Conservation (phyloP, 2,888 invertebrate genomes). For the Meloe dianella region DNA sequence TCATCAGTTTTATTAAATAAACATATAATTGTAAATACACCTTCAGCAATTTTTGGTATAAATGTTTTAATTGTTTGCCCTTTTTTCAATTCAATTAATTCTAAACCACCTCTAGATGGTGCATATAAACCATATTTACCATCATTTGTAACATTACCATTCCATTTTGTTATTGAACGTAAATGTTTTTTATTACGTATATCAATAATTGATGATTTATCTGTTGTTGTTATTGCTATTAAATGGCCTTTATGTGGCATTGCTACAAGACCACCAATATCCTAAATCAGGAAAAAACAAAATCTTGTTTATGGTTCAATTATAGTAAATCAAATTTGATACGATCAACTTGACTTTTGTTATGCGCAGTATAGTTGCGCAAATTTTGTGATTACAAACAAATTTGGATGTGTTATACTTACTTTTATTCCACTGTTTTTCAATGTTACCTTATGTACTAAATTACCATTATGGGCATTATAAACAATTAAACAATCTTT, state of each 20-base stretch:
- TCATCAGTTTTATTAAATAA: conserved; percentile 93
- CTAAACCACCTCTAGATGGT: conserved; percentile 81
- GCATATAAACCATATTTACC: conserved; percentile 7
- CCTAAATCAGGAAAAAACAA: too few species aligned
- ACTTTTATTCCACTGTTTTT: conserved; percentile 66
- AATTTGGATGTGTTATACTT: conserved; percentile 28
- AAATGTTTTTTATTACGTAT: conserved; percentile 86
- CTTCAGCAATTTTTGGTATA: conserved; percentile 94
- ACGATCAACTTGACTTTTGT: too few species aligned
- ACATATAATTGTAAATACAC: conserved; percentile 94
- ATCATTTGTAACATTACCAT: conserved; percentile 78
- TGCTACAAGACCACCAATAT: conserved; percentile 76
- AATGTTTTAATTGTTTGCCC: conserved; percentile 88
- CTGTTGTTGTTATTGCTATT: conserved; percentile 87
- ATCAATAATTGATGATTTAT: conserved; percentile 90
- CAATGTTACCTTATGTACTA: conserved; percentile 61
- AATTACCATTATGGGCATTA: conserved; percentile 79
- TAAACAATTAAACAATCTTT: conserved; percentile 84
- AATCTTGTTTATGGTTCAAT: too few species aligned
- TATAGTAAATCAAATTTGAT: too few species aligned
- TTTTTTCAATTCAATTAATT: conserved; percentile 88
- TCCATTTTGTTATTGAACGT: conserved; percentile 90
- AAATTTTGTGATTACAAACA: background rate
- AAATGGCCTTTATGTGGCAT: conserved; percentile 85
- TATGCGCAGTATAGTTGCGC: too few species aligned